A percentile compares a stretch with the other conserved stretches of the same genome.
These are phyloP conservation scores for Leucophenga montana DNA, from an alignment of 2,888 invertebrate species.

Conservation along the genomic window DNA sequence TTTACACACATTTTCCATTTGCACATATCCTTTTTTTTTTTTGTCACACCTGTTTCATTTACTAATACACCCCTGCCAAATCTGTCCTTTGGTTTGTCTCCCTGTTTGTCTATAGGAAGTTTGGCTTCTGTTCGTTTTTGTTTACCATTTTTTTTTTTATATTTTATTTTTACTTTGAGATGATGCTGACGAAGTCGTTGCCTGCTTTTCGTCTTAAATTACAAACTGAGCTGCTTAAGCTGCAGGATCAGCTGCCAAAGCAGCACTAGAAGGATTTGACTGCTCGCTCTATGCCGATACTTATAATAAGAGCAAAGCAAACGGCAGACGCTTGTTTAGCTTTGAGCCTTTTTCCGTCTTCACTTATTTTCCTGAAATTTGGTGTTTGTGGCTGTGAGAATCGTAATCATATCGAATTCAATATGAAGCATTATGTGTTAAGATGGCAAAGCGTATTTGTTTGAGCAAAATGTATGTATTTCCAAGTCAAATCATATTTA, in stretches of 20 bases:
- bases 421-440: too few species aligned
- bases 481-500: neutral
- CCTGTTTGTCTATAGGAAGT: constrained; percentile 6
- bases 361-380: neutral
- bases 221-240: constrained; percentile 58
- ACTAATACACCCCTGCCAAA: neutral
- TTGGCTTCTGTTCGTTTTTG: neutral
- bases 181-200: neutral
- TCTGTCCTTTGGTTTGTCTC: constrained; percentile 53
- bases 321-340: neutral
- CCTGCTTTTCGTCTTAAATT: constrained; percentile 51
- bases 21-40: neutral
- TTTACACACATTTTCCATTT: neutral
- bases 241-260: constrained; percentile 41
- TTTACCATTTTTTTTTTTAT: constrained; percentile 11
- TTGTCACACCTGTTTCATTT: constrained; percentile 5
- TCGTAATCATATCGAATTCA: too few species aligned
- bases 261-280: constrained; percentile 4
- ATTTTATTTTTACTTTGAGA: constrained; percentile 25
- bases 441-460: neutral
- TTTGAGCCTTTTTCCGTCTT: neutral
- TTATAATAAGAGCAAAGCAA: neutral
- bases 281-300: neutral
- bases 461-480: neutral
- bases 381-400: too few species aligned